Evolutionary conservation across 2,113 vertebrate species (phyloP).

Genomic region (Myotis lucifugus): DNA sequence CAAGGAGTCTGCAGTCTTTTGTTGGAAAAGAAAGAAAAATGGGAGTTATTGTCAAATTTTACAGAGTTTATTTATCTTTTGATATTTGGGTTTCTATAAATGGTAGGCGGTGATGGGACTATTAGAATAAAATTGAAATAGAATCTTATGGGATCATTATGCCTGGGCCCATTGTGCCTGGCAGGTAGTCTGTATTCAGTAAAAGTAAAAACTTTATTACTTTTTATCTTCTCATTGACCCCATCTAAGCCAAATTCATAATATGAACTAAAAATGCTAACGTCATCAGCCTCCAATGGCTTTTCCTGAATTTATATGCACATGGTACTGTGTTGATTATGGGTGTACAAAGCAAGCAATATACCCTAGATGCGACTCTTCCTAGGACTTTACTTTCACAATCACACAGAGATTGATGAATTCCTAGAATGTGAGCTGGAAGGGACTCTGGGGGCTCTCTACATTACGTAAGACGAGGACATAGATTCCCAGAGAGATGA

Average conservation of each 20-base stretch:
- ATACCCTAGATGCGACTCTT: not conserved
- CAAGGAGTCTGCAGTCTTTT: not conserved
- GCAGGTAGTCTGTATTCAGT: not conserved
- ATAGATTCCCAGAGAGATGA: slow-evolving; percentile 63
- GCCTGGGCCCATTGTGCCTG: not conserved
- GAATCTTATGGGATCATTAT: not conserved
- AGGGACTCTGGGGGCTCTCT: slow-evolving; percentile 38
- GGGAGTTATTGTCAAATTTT: not conserved
- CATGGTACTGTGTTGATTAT: not conserved
- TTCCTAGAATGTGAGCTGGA: slow-evolving; percentile 51
- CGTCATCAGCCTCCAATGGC: not conserved
- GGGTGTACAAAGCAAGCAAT: not conserved
- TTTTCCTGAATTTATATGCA: not conserved
- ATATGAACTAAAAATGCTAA: not conserved
- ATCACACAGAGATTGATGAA: slow-evolving; percentile 40
- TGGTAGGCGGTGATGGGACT: not conserved
- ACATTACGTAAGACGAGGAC: slow-evolving; percentile 50
- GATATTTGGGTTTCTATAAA: not conserved
- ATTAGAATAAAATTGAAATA: slow-evolving; percentile 27
- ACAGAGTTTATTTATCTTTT: slow-evolving; percentile 35
- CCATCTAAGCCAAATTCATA: not conserved
- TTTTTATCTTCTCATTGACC: not conserved
- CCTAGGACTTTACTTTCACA: slow-evolving; percentile 53
- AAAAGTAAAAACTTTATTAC: not conserved
- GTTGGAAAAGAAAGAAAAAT: not conserved